These are phyloP conservation scores for Lindbergichthys nudifrons DNA, from an alignment of 2,797 vertebrate species.

Conservation along the genomic window DNA sequence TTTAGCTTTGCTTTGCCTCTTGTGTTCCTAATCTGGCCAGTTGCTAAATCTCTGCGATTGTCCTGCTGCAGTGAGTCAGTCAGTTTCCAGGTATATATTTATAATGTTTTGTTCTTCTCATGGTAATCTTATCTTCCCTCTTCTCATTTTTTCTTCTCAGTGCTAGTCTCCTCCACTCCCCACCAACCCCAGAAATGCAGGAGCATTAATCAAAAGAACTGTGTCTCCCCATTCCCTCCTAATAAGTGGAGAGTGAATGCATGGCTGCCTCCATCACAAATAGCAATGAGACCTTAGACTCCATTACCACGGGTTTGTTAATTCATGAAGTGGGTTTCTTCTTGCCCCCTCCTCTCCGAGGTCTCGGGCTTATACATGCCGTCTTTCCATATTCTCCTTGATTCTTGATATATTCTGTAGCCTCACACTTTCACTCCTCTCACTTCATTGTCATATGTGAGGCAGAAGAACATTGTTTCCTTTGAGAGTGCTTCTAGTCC, in stretches of 20 bases:
- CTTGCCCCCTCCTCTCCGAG: slow-evolving; percentile 47
- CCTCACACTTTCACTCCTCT: slow-evolving; percentile 33
- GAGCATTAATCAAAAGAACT: slow-evolving; percentile 79
- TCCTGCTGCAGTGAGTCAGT: slow-evolving; percentile 64
- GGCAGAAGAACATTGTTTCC: slow-evolving; percentile 54
- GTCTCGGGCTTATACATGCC: slow-evolving; percentile 51
- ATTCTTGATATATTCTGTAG: slow-evolving; percentile 48
- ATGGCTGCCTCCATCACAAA: slow-evolving; percentile 80
- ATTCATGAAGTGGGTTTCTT: slow-evolving; percentile 77
- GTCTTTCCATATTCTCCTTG: slow-evolving; percentile 58
- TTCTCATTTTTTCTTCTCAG: slow-evolving; percentile 26
- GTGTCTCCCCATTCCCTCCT: slow-evolving; percentile 74
- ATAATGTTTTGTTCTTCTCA: slow-evolving; percentile 60
- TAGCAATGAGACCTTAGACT: slow-evolving; percentile 80
- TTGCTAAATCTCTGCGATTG: slow-evolving; percentile 69
- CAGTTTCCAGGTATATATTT: slow-evolving; percentile 73
- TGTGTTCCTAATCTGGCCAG: slow-evolving; percentile 67
- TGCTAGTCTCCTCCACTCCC: slow-evolving; percentile 52
- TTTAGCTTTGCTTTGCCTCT: slow-evolving; percentile 63
- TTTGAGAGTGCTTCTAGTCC: slow-evolving; percentile 57
- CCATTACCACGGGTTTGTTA: slow-evolving; percentile 80
- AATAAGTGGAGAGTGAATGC: slow-evolving; percentile 80
- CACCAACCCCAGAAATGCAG: slow-evolving; percentile 53
- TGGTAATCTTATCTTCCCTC: slow-evolving; percentile 62
- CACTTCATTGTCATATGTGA: slow-evolving; percentile 56